Conservation (phyloP, 2,888 invertebrate species). For the Ormyrus pomaceus region DNA sequence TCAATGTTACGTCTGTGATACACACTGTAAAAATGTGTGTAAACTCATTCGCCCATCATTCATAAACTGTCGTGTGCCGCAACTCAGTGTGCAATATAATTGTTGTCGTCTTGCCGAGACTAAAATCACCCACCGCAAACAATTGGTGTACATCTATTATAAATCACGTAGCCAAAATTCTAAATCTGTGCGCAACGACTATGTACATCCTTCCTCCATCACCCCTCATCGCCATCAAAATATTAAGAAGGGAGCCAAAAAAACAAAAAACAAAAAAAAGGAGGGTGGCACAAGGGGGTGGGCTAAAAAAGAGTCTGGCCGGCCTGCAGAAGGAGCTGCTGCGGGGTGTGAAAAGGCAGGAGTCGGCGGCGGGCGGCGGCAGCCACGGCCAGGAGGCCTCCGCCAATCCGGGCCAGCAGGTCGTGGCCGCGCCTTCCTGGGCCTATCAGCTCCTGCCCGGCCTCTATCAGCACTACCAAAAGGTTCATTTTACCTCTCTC, state of each 20-base stretch:
- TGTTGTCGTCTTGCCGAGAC: no score
- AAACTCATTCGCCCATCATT: no score
- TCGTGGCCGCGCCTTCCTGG: conserved; percentile 81
- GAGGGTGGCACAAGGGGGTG: not conserved
- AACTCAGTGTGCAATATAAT: no score
- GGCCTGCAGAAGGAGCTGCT: conserved; percentile 73
- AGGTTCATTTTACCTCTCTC: conserved; percentile 78
- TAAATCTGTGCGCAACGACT: no score
- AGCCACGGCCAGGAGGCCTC: conserved; percentile 54
- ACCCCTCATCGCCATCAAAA: not conserved
- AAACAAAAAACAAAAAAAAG: not conserved
- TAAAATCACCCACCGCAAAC: no score
- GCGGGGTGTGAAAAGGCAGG: conserved; percentile 68
- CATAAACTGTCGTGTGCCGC: no score
- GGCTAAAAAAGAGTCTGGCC: conserved; percentile 68
- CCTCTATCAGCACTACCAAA: conserved; percentile 89
- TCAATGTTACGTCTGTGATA: no score
- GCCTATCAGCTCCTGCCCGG: conserved; percentile 91
- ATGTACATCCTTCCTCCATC: no score
- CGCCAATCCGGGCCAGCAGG: conserved; percentile 63
- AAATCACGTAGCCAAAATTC: no score
- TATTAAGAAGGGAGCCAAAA: not conserved
- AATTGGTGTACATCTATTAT: no score
- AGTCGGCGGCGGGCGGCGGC: conserved; percentile 55
- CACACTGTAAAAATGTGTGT: no score